A percentile compares a stretch with the other conserved stretches of the same genome.
Evolutionary conservation across 2,797 vertebrate genomes (phyloP).

Genomic region (Tenualosa ilisha): DNA sequence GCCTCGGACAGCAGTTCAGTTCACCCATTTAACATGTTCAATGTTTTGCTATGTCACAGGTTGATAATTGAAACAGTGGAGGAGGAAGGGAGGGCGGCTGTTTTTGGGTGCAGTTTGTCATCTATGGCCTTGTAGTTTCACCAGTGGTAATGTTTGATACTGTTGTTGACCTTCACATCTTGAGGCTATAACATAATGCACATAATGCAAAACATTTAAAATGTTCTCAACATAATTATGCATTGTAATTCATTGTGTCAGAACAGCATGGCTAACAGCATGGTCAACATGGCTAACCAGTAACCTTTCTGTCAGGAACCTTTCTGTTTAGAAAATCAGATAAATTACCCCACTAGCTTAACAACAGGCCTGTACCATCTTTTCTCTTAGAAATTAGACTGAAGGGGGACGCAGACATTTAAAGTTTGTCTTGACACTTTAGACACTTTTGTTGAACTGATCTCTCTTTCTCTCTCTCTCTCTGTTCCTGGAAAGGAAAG

Average conservation of each 20-base stretch:
- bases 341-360: not conserved
- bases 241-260: not conserved
- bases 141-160: not conserved
- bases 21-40: not conserved
- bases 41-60: not conserved
- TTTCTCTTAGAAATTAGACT: not conserved
- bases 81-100: not conserved
- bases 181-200: not conserved
- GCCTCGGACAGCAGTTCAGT: conserved; percentile 3
- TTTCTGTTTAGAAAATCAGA: not conserved
- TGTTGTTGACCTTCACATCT: not conserved
- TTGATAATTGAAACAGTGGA: not conserved
- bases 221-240: not conserved
- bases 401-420: not conserved
- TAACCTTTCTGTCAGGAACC: not conserved
- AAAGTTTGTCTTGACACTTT: not conserved
- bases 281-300: not conserved
- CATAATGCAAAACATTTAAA: not conserved
- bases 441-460: not conserved
- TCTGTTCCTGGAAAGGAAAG: conserved; percentile 18
- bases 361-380: not conserved
- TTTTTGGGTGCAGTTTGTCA: not conserved
- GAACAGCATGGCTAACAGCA: not conserved
- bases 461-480: not conserved
- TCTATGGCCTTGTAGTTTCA: not conserved